Percentiles rank a stretch among this genome's conserved stretches.
Conservation (phyloP, 92 coral and sea anemone genomes). For the Montipora capitata region DNA sequence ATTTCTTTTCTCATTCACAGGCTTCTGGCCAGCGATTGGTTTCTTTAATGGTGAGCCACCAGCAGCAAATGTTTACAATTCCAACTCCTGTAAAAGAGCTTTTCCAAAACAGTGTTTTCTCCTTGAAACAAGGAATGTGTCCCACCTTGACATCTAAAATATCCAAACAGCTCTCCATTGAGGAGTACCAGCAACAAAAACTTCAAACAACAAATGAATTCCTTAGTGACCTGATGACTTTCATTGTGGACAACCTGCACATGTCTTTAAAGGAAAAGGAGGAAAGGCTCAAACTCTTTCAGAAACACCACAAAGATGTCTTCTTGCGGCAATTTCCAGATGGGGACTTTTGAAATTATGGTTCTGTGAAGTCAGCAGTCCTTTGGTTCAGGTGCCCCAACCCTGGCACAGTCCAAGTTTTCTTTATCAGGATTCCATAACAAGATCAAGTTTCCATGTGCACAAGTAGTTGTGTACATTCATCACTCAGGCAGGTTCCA, state of each 20-base stretch:
- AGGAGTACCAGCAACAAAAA: slow-evolving; percentile 79
- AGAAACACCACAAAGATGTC: slow-evolving; percentile 83
- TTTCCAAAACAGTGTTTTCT: slow-evolving; percentile 60
- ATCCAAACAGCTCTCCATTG: slow-evolving; percentile 75
- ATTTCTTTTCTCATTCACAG: slow-evolving; percentile 37
- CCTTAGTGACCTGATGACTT: slow-evolving; percentile 76
- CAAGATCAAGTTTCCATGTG: no score
- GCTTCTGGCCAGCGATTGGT: slow-evolving; percentile 66
- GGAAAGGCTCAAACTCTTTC: slow-evolving; percentile 74
- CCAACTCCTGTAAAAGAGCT: slow-evolving; percentile 73
- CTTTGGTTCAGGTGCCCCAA: no score
- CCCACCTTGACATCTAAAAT: slow-evolving; percentile 70
- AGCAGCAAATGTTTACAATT: slow-evolving; percentile 67
- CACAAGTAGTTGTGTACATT: no score
- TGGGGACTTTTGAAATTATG: slow-evolving; percentile 73
- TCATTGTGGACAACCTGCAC: slow-evolving; percentile 77
- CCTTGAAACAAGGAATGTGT: slow-evolving; percentile 64
- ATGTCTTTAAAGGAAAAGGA: slow-evolving; percentile 89
- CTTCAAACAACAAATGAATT: slow-evolving; percentile 62
- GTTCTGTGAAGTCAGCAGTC: no score
- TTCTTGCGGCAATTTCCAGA: slow-evolving; percentile 86
- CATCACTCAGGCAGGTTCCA: no score
- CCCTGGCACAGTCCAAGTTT: no score
- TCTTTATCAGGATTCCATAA: no score
- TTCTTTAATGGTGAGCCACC: slow-evolving; percentile 78